These are phyloP conservation scores for Halictus rubicundus DNA, from an alignment of 1,140 invertebrate genomes.

Conservation along the genomic window DNA sequence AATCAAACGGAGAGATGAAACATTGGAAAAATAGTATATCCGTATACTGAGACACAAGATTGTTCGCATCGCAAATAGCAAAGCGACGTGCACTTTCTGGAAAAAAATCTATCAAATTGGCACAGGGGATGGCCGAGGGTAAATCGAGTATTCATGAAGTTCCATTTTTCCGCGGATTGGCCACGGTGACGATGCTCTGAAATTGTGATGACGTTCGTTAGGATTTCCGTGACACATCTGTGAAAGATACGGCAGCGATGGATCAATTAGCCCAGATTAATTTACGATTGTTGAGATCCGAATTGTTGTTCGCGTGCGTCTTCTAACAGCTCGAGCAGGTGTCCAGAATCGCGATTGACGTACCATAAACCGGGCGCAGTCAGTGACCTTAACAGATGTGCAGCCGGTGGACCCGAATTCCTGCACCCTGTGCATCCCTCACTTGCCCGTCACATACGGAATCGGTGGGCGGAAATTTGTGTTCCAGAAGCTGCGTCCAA, in stretches of 20 bases:
- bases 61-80: too few relatives aligned
- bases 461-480: slow-evolving; percentile 3
- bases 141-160: too few relatives aligned
- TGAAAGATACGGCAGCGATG: background rate
- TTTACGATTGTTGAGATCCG: background rate
- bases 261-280: background rate
- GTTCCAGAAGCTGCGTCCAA: background rate
- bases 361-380: slow-evolving; percentile 5
- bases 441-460: background rate
- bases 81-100: too few relatives aligned
- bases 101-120: too few relatives aligned
- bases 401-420: background rate
- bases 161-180: background rate
- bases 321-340: slow-evolving; percentile 3
- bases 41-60: too few relatives aligned
- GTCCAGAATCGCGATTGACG: slow-evolving; percentile 1
- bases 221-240: background rate
- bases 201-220: background rate
- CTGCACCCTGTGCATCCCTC: background rate
- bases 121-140: too few relatives aligned
- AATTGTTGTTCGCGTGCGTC: background rate
- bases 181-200: background rate
- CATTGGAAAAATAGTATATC: too few relatives aligned
- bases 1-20: too few relatives aligned
- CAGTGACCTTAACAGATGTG: slow-evolving; percentile 3